Percentiles rank a stretch among this genome's conserved stretches.
These are phyloP conservation scores for Ormyrus pomaceus DNA, from an alignment of 2,888 invertebrate species.

Conservation along the genomic window DNA sequence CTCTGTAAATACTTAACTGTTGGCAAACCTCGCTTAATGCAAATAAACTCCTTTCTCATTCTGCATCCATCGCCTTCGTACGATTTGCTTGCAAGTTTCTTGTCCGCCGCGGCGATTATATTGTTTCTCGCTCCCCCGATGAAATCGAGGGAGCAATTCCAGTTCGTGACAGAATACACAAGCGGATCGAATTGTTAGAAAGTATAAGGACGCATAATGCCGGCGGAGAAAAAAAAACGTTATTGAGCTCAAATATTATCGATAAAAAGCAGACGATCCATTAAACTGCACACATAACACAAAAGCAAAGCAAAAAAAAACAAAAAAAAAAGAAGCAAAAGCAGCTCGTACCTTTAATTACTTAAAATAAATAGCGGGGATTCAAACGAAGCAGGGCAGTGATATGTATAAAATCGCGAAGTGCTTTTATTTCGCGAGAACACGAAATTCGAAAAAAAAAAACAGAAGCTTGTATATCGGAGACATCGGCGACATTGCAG, in stretches of 20 bases:
- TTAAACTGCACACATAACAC: slow-evolving; percentile 40
- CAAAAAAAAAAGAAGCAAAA: not conserved
- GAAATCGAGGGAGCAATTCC: slow-evolving; percentile 26
- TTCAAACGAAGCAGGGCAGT: not conserved
- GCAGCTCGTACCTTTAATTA: slow-evolving; percentile 35
- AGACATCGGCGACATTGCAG: not conserved
- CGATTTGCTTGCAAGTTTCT: not conserved
- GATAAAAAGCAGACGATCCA: slow-evolving; percentile 34
- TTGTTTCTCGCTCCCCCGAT: slow-evolving; percentile 13
- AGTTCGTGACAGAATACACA: slow-evolving; percentile 48
- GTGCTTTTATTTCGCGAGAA: slow-evolving; percentile 18
- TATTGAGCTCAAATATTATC: slow-evolving; percentile 48
- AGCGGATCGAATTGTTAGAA: slow-evolving; percentile 40
- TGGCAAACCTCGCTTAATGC: slow-evolving; percentile 16
- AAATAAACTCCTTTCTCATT: slow-evolving; percentile 8
- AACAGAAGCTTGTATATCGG: no score
- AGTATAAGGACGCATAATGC: slow-evolving; percentile 25
- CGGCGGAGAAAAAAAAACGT: slow-evolving; percentile 5
- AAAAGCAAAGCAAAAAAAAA: slow-evolving; percentile 22
- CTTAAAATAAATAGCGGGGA: slow-evolving; percentile 12
- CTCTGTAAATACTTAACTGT: slow-evolving; percentile 29
- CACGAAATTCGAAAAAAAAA: not conserved
- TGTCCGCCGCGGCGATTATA: not conserved
- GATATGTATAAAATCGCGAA: slow-evolving; percentile 17
- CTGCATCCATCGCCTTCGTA: not conserved